phyloP scores from a whole-genome alignment of 2,113 vertebrate species.

The Brevimyrus niger region DNA sequence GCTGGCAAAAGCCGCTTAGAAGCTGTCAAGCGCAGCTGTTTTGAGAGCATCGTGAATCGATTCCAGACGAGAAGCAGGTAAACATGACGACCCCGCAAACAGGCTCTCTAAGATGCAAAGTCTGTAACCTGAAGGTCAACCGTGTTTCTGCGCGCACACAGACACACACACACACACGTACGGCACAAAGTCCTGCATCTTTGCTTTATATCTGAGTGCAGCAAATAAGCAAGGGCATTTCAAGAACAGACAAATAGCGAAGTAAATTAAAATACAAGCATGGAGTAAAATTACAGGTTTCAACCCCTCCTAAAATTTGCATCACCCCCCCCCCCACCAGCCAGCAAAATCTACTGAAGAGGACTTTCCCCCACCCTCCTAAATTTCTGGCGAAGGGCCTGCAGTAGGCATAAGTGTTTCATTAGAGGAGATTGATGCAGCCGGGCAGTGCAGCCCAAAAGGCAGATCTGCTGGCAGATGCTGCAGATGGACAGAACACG shows the following conservation, averaged over 20 bases:
- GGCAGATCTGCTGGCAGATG: background rate
- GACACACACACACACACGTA: background rate
- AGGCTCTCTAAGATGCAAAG: background rate
- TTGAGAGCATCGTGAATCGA: constrained; percentile 1
- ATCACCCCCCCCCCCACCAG: background rate
- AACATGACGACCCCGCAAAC: background rate
- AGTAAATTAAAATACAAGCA: background rate
- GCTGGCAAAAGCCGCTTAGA: background rate
- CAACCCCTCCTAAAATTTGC: background rate
- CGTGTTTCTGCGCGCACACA: background rate
- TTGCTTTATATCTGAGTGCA: background rate
- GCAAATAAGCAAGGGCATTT: background rate
- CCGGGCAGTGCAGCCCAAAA: background rate
- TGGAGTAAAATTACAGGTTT: background rate
- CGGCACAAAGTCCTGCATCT: background rate
- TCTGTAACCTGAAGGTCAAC: background rate
- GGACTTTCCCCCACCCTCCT: too few species aligned
- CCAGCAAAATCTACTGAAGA: background rate
- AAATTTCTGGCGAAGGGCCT: background rate
- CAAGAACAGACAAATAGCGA: background rate
- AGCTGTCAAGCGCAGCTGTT: background rate
- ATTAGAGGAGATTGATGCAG: background rate
- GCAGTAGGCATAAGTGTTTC: background rate
- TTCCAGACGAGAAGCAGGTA: background rate
- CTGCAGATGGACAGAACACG: background rate